Percentiles rank a stretch among this genome's conserved stretches.
These are phyloP conservation scores for Mesodorylaimus sp. DNA, from an alignment of 2,888 invertebrate genomes.

Conservation along the genomic window DNA sequence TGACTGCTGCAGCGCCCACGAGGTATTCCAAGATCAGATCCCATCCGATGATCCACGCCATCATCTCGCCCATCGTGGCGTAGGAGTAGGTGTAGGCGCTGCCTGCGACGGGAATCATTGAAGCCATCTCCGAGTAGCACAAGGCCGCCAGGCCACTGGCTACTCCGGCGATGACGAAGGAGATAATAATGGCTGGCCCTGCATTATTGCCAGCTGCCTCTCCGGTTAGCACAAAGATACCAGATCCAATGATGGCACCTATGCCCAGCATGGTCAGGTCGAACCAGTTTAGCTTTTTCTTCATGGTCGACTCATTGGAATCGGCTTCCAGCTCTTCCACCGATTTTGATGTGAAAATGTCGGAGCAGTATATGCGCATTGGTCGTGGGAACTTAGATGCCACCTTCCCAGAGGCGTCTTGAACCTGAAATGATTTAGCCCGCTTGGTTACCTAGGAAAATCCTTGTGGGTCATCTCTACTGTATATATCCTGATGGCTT, in stretches of 20 bases:
- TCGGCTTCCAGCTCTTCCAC: too few species aligned
- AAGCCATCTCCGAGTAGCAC: background rate
- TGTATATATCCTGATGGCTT: too few species aligned
- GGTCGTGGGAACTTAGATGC: too few species aligned
- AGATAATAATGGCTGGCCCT: slow-evolving; percentile 36
- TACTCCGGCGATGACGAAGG: slow-evolving; percentile 49
- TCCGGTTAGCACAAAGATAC: slow-evolving; percentile 2
- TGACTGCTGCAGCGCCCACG: background rate
- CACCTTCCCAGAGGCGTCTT: too few species aligned
- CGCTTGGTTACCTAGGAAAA: too few species aligned
- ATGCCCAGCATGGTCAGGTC: too few species aligned
- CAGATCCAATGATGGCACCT: slow-evolving; percentile 6
- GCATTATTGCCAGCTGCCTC: slow-evolving; percentile 3
- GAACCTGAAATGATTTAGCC: too few species aligned
- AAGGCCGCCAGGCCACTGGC: slow-evolving; percentile 29
- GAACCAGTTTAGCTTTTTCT: too few species aligned
- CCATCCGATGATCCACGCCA: slow-evolving; percentile 51
- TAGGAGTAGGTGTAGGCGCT: slow-evolving; percentile 55
- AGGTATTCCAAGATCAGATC: background rate
- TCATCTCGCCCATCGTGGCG: slow-evolving; percentile 78
- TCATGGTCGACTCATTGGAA: too few species aligned
- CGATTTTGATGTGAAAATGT: too few species aligned
- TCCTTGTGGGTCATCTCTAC: too few species aligned
- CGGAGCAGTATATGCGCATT: too few species aligned
- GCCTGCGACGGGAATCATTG: background rate